phyloP scores from a whole-genome alignment of 1,140 invertebrate species.

The Lasioglossum baleicum region DNA sequence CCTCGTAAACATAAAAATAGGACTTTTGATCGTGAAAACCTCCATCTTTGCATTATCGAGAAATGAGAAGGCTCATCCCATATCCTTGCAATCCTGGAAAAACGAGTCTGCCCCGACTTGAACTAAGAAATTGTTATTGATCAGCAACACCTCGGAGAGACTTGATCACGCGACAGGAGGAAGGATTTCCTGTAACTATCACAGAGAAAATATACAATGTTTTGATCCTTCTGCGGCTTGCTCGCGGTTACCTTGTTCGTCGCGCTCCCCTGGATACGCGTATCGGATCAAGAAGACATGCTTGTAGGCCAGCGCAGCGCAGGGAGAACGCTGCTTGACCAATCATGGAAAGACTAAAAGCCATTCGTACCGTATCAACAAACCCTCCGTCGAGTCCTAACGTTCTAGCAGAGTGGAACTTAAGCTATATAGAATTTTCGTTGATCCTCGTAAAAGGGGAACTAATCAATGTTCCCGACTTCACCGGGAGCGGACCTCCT shows the following conservation, averaged over 20 bases:
- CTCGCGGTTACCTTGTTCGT: constrained; percentile 19
- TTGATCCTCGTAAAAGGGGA: constrained; percentile 47
- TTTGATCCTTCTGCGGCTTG: constrained; percentile 43
- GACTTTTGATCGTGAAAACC: too few species aligned
- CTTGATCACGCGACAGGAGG: constrained; percentile 24
- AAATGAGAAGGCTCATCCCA: too few species aligned
- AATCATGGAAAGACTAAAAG: constrained; percentile 67
- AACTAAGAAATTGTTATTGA: too few species aligned
- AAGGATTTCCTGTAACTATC: constrained; percentile 1
- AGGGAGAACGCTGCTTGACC: constrained; percentile 66
- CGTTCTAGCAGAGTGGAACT: constrained; percentile 44
- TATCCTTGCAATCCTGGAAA: too few species aligned
- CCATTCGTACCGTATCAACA: constrained; percentile 65
- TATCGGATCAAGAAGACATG: constrained; percentile 55
- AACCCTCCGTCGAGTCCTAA: constrained; percentile 50
- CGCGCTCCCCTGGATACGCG: constrained; percentile 25
- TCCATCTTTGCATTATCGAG: too few species aligned
- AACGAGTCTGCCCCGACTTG: too few species aligned
- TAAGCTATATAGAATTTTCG: constrained; percentile 60
- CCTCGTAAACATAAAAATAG: too few species aligned
- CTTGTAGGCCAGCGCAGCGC: constrained; percentile 28
- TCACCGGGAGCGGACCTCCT: constrained; percentile 21
- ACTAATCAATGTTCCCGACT: constrained; percentile 56
- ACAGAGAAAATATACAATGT: constrained; percentile 55
- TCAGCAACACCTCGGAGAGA: too few species aligned